Base-by-base conservation (phyloP, 1,140 invertebrate species). In the Dreissena rostriformis region DNA sequence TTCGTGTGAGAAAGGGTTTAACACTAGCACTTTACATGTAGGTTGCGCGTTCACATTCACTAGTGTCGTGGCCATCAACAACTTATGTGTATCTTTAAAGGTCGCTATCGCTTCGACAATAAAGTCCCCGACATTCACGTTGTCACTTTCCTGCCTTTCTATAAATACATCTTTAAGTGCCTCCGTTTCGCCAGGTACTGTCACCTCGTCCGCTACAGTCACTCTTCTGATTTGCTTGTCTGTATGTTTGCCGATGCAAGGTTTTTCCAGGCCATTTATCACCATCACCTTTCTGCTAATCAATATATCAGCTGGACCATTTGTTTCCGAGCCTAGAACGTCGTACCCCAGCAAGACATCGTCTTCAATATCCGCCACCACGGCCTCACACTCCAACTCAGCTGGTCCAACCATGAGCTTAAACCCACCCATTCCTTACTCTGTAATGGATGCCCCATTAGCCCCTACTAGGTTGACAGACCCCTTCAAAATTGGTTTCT, bases 1-100 rank as follows among this genome's bases (percentile, higher is more conserved):
- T 19, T 39, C 70, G 22, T 19, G 14, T 19, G 70, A 19, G 29
- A 29, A 72, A 24, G 70, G 70, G 29, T 72, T 72, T 17, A 72
- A 51, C 22, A 72, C 29, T 17, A 29, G 22, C 11, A 72, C 49
- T 72, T 72, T 28, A 29, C 70, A 29, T 24, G 49, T 52, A 22
- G 29, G 6, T 26, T 19, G 11, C 49, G 15, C 22, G 29, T 72
- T 72, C 52, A 72, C 52, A 24, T 72, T 29, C 2, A 72, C 70
- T 12, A 72, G 70, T 29, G 70, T 72, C 15, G 29, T n/a, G 15
- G 70, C 70, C 70, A 72, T 72, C 11, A 17, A 19, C 49, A 72
- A 24, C 29, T 24, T 72, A 14, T 52, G 14, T 24, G 39, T 72
- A 29, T 49, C 39, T 17, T 28, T 39, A 19, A 49, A 15, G 14